Percentiles rank a stretch among this genome's conserved stretches.
These are phyloP conservation scores for Geopemphigus sp. DNA, from an alignment of 1,140 invertebrate species.

Conservation along the genomic window DNA sequence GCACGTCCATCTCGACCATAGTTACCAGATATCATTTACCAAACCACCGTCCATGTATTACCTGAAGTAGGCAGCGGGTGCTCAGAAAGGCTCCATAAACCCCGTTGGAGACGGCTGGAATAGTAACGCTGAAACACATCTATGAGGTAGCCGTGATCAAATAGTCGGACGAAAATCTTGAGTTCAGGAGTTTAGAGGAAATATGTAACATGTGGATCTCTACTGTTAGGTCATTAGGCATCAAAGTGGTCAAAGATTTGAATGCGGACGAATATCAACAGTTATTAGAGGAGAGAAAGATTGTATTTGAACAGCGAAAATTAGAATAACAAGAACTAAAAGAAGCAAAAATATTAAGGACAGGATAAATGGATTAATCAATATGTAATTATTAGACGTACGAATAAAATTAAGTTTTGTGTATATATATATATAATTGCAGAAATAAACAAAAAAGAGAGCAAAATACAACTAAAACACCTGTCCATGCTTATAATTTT, in stretches of 20 bases:
- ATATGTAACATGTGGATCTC: slow-evolving; percentile 79
- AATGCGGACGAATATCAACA: slow-evolving; percentile 77
- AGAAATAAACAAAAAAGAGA: too few relatives aligned
- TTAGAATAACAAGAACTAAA: slow-evolving; percentile 78
- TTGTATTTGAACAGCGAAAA: slow-evolving; percentile 71
- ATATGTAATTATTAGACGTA: background rate
- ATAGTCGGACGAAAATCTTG: slow-evolving; percentile 74
- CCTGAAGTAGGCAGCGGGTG: slow-evolving; percentile 92
- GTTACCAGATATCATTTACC: slow-evolving; percentile 78
- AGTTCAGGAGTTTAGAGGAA: slow-evolving; percentile 67
- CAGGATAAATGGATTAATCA: slow-evolving; percentile 57
- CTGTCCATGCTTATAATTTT: too few relatives aligned
- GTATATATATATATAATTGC: too few relatives aligned
- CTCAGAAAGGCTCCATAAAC: slow-evolving; percentile 76
- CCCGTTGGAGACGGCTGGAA: slow-evolving; percentile 80
- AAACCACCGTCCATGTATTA: slow-evolving; percentile 84
- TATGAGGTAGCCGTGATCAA: slow-evolving; percentile 99
- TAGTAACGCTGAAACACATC: slow-evolving; percentile 91
- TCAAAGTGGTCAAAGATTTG: slow-evolving; percentile 80
- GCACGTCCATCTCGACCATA: slow-evolving; percentile 80
- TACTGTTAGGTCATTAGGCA: slow-evolving; percentile 74
- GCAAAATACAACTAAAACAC: too few relatives aligned
- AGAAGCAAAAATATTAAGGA: slow-evolving; percentile 90
- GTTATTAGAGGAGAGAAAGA: slow-evolving; percentile 78
- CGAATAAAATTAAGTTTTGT: slow-evolving; percentile 23